Evolutionary conservation across 2,797 vertebrate genomes (phyloP), one percentile per base, ranked within the genome.

Genomic region (Enteromius mattozi): DNA sequence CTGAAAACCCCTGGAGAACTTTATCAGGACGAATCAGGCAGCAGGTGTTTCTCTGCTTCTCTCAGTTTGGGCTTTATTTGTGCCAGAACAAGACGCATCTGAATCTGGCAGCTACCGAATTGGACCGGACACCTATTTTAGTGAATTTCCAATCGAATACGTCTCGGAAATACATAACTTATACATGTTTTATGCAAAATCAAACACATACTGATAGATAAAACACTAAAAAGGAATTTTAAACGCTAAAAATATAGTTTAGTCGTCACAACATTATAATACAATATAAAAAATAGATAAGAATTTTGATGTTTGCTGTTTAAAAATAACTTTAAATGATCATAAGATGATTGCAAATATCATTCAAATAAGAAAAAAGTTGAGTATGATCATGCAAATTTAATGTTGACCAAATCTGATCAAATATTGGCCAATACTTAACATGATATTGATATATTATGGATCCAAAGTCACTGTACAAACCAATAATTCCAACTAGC

Each of bases 1-100:
- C 70, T 45, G 63, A 82, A 72, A 72, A 17, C 12, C 40, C 33
- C 16, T 70, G n/a, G 40, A 40, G n/a, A 81, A n/a, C 54, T 35
- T 30, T 72, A 19, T 72, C 45, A 71, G 54, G 69, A 21, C 2
- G 27, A 82, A 81, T 59, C 35, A 37, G 66, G n/a, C 17, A n/a
- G 42, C 78, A 66, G 61, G 40, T 35, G 78, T 66, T 79, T 66
- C 42, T 14, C 40, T 49, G 14, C 16, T 33, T 21, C 40, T 47
- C 77, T 35, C 42, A 7, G 61, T 33, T 82, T n/a, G 19, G n/a
- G 24, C 51, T 45, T 59, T 9, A 45, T 71, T 71, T 81, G 49
- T 59, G 68, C 49, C 10, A 13, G n/a, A 56, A 69, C 14, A 1
- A 71, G n/a, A 56, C 6, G 3, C 35, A 42, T 6, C 49, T 59